Conservation (phyloP, 2,113 vertebrate genomes). For the Anguilla rostrata region DNA sequence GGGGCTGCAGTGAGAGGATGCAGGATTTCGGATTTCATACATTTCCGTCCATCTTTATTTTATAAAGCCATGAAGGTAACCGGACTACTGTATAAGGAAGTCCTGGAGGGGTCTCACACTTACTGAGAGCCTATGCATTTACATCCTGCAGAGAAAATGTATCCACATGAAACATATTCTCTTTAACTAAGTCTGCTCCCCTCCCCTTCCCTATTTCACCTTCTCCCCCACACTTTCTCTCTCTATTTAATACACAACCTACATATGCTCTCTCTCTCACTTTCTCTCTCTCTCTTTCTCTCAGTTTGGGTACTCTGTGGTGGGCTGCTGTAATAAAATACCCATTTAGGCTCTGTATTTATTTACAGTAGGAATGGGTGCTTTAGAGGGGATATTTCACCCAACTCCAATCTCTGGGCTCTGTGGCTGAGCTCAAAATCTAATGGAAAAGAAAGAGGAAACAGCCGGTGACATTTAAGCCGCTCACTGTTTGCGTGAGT, state of each 20-base stretch:
- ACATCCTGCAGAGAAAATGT: too few species aligned
- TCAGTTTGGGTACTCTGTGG: constrained; percentile 27
- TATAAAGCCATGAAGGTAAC: constrained; percentile 46
- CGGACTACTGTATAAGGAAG: constrained; percentile 36
- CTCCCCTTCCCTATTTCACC: too few species aligned
- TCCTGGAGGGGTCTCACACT: constrained; percentile 30
- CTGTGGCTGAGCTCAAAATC: constrained; percentile 15
- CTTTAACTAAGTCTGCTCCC: too few species aligned
- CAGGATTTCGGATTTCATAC: constrained; percentile 38
- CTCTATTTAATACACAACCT: too few species aligned
- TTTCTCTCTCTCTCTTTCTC: constrained; percentile 2
- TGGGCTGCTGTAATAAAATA: constrained; percentile 38
- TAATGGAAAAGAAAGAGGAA: constrained; percentile 21
- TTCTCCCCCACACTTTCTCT: too few species aligned
- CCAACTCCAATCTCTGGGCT: constrained; percentile 17
- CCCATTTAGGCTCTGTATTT: constrained; percentile 35
- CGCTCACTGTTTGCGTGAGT: constrained; percentile 9
- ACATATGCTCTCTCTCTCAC: too few species aligned
- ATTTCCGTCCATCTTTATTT: constrained; percentile 40
- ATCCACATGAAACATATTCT: too few species aligned
- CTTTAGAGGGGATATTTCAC: constrained; percentile 27
- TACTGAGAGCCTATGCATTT: too few species aligned
- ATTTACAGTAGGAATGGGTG: constrained; percentile 22
- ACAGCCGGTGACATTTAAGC: background rate
- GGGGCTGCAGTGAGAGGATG: constrained; percentile 32